These are phyloP conservation scores for Xiphorhynchus erythropygius DNA, from an alignment of 2,797 vertebrate species.

Conservation along the genomic window DNA sequence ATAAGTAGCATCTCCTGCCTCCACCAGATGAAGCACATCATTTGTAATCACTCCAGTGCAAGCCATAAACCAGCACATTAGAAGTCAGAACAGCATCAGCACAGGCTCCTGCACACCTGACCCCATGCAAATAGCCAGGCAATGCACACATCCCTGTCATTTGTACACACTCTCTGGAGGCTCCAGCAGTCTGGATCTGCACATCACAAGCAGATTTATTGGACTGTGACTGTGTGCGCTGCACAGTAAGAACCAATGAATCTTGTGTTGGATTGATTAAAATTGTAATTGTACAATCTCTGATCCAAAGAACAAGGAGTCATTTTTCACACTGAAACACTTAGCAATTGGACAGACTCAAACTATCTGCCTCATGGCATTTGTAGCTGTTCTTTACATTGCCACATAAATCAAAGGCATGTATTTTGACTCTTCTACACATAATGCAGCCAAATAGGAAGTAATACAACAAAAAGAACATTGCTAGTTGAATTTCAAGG, in stretches of 20 bases:
- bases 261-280: constrained; percentile 67
- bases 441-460: constrained; percentile 36
- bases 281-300: constrained; percentile 68
- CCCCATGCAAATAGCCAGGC: not conserved
- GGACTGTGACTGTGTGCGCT: constrained; percentile 28
- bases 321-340: constrained; percentile 68
- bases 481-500: not conserved
- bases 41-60: not conserved
- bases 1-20: not conserved
- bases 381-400: constrained; percentile 33
- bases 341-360: constrained; percentile 47
- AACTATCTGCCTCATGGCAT: constrained; percentile 47
- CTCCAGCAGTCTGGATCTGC: constrained; percentile 9
- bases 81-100: not conserved
- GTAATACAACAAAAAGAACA: not conserved
- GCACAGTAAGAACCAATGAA: constrained; percentile 40
- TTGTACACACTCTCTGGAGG: not conserved
- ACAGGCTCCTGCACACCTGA: not conserved
- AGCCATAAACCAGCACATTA: not conserved
- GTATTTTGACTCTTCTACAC: not conserved
- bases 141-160: not conserved
- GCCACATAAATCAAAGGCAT: constrained; percentile 65
- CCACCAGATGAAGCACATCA: not conserved
- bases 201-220: constrained; percentile 54
- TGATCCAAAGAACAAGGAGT: constrained; percentile 51